phyloP scores from a whole-genome alignment of 2,888 invertebrate species.

The Thymelicus sylvestris region DNA sequence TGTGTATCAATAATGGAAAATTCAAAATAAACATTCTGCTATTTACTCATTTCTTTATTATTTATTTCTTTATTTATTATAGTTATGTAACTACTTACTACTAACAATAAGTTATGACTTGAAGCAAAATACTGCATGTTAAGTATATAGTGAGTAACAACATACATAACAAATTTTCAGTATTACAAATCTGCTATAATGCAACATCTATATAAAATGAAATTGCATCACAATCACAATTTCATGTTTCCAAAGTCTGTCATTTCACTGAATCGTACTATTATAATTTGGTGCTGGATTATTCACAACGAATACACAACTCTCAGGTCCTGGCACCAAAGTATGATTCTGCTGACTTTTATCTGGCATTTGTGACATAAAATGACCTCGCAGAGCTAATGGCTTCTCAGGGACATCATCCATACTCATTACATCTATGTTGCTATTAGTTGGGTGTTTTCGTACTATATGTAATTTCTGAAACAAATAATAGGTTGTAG shows the following conservation, averaged over 20 bases:
- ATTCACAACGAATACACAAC: slow-evolving; percentile 16
- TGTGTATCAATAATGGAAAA: too few species aligned
- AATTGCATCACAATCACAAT: too few species aligned
- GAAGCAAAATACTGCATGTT: too few species aligned
- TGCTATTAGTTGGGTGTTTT: slow-evolving; percentile 66
- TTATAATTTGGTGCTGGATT: slow-evolving; percentile 21
- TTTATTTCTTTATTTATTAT: too few species aligned
- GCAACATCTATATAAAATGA: too few species aligned
- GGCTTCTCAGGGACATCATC: slow-evolving; percentile 58
- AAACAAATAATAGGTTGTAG: slow-evolving; percentile 45
- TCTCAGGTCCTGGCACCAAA: slow-evolving; percentile 33
- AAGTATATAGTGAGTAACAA: too few species aligned
- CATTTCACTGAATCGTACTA: slow-evolving; percentile 11
- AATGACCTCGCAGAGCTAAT: slow-evolving; percentile 51
- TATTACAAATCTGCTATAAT: too few species aligned
- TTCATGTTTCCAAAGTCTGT: background rate
- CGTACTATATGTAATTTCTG: slow-evolving; percentile 74
- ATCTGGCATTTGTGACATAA: slow-evolving; percentile 58
- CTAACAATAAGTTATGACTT: too few species aligned
- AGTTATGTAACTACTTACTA: too few species aligned
- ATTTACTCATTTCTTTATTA: too few species aligned
- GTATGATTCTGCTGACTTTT: slow-evolving; percentile 52
- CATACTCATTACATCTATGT: slow-evolving; percentile 70
- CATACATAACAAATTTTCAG: too few species aligned
- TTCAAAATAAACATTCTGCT: too few species aligned